phyloP scores from a whole-genome alignment of 1,140 invertebrate species.

The Cardiocondyla obscurior region DNA sequence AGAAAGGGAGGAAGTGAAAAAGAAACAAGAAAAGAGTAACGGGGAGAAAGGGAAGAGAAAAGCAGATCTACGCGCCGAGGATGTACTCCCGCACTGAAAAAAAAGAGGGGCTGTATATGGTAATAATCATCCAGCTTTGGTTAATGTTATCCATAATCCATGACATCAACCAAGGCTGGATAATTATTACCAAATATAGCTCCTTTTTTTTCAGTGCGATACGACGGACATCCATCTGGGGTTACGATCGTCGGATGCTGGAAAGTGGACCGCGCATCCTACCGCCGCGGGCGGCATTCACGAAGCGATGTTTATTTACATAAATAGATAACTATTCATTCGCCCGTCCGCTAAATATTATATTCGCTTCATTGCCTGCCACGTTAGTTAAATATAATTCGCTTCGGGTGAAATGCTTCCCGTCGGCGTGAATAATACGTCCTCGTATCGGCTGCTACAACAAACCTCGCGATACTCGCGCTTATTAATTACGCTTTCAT shows the following conservation, averaged over 20 bases:
- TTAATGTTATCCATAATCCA: too few relatives aligned
- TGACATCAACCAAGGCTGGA: too few relatives aligned
- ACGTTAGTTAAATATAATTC: slow-evolving; percentile 31
- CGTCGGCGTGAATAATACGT: background rate
- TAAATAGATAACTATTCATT: slow-evolving; percentile 24
- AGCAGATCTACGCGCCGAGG: background rate
- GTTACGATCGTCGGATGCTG: background rate
- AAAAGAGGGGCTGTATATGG: too few relatives aligned
- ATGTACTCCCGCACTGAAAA: slow-evolving; percentile 41
- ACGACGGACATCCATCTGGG: slow-evolving; percentile 16
- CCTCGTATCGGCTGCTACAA: background rate
- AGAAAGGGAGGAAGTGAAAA: background rate
- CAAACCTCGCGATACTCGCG: background rate
- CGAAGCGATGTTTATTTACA: slow-evolving; percentile 32
- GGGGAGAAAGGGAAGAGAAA: background rate
- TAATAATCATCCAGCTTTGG: too few relatives aligned
- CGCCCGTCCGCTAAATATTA: slow-evolving; percentile 18
- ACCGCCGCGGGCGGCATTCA: background rate
- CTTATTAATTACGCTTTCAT: slow-evolving; percentile 11
- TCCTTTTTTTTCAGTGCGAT: too few relatives aligned
- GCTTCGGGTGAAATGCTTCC: slow-evolving; percentile 5
- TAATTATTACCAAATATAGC: too few relatives aligned
- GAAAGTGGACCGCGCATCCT: slow-evolving; percentile 37
- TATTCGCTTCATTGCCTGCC: slow-evolving; percentile 27
- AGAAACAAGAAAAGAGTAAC: background rate